Conservation (phyloP, 1,140 invertebrate genomes). For the Gonatopus flavifemur region DNA sequence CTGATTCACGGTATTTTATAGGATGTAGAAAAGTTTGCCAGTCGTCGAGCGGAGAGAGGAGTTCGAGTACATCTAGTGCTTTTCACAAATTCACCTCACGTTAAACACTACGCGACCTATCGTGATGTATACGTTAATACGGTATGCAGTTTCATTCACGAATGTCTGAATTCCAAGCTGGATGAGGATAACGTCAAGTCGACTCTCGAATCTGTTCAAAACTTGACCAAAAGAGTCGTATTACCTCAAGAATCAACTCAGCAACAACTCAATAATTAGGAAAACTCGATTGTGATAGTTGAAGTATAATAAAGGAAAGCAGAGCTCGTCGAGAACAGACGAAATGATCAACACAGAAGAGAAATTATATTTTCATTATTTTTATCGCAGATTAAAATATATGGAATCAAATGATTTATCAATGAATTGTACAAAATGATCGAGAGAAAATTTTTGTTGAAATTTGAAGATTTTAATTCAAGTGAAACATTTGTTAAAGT, state of each 20-base stretch:
- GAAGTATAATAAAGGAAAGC: slow-evolving; percentile 1
- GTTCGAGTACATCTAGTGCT: slow-evolving; percentile 64
- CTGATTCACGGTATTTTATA: no score
- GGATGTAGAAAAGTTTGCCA: slow-evolving; percentile 66
- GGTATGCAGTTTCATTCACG: slow-evolving; percentile 64
- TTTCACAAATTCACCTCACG: slow-evolving; percentile 71
- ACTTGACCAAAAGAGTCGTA: slow-evolving; percentile 40
- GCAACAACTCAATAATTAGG: slow-evolving; percentile 18
- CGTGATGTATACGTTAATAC: slow-evolving; percentile 65
- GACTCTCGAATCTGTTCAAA: slow-evolving; percentile 15
- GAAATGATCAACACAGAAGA: not conserved
- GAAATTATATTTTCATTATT: not conserved
- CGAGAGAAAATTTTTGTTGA: no score
- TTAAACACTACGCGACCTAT: slow-evolving; percentile 67
- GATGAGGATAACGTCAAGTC: slow-evolving; percentile 10
- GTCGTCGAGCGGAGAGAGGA: slow-evolving; percentile 61
- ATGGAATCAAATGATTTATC: no score
- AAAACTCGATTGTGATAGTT: slow-evolving; percentile 2
- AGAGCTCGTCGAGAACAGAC: slow-evolving; percentile 13
- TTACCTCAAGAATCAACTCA: slow-evolving; percentile 33
- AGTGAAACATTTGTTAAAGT: no score
- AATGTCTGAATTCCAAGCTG: slow-evolving; percentile 51
- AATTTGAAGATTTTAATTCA: no score
- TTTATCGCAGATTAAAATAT: no score
- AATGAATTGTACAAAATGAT: no score